Base-by-base conservation (phyloP, 2,113 vertebrate genomes). In the Chlamydotis undulata region DNA sequence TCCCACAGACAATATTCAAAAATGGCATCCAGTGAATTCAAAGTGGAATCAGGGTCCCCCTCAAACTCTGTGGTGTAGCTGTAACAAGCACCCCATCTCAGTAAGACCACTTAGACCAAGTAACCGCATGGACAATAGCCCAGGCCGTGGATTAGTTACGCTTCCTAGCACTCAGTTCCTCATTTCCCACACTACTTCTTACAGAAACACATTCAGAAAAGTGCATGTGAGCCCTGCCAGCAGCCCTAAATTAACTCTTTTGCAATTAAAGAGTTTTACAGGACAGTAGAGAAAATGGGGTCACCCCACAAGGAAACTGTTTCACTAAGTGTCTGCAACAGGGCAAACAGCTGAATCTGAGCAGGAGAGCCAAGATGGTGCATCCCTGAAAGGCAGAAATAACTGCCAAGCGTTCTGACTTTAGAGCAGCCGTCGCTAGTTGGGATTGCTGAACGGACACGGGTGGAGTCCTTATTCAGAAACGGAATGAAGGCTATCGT, bases 381-480 rank as follows among this genome's bases (percentile, higher is more conserved):
- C 35, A 76, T 4, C 41, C 28, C 89, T 35, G 26, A 43, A 49
- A 69, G 61, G 3, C 77, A 61, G 39, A 45, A 82, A 45, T 0
- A 21, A 33, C 70, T 79, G 61, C 52, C 73, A 61, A 33, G 29
- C 9, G 10, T 22, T 37, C 71, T 52, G 70, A 67, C 23, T 33
- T 18, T 0, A 45, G 43, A 57, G 12, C 5, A 16, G 26, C 41
- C 21, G 21, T 0, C 10, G 9, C 37, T 26, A 33, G 5, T 1
- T 31, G 49, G 87, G 29, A 70, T 5, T 77, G 55, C 67, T 47
- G 45, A 39, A 17, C 3, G 63, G 53, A 6, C 15, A 12, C 0
- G 0, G n/a, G 23, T 70, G 43, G 23, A 68, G 17, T 13, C 15
- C 50, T 55, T 1, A 25, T 8, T 29, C 12, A 24, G 2, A 49